Conservation (phyloP, 1,140 invertebrate genomes). For the Leguminivora glycinivorella region DNA sequence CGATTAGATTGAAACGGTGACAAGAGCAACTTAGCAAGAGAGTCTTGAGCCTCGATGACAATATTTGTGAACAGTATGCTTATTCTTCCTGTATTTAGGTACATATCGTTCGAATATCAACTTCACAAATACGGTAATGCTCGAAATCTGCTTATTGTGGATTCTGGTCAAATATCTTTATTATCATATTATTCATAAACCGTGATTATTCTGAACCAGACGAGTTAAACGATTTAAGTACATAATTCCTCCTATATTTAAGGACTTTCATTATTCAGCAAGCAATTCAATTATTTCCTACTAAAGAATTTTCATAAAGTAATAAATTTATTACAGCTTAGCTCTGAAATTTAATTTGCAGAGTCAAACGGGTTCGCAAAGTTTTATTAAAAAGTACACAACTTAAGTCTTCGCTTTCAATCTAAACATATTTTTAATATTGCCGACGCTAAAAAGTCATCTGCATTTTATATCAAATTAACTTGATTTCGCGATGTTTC, state of each 20-base stretch:
- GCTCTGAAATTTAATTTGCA: slow-evolving; percentile 23
- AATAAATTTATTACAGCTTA: slow-evolving; percentile 20
- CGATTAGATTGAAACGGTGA: too few species aligned
- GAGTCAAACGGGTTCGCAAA: slow-evolving; percentile 17
- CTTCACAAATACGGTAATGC: too few species aligned
- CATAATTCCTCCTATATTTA: neutral
- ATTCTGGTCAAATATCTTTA: too few species aligned
- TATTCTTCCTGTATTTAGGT: too few species aligned
- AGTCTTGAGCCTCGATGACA: too few species aligned
- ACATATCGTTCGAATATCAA: too few species aligned
- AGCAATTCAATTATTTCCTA: neutral
- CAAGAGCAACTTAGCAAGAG: too few species aligned
- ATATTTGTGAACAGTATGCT: too few species aligned
- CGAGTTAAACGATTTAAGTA: neutral
- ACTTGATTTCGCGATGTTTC: neutral
- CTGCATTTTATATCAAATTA: slow-evolving; percentile 19
- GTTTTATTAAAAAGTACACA: slow-evolving; percentile 28
- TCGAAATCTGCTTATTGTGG: too few species aligned
- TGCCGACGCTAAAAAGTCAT: neutral
- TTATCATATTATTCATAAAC: too few species aligned
- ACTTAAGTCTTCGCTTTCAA: slow-evolving; percentile 22
- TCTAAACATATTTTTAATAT: slow-evolving; percentile 20
- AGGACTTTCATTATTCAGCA: neutral
- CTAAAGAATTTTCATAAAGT: slow-evolving; percentile 14
- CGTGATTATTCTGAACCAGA: neutral